Base-by-base conservation (phyloP, 1,140 invertebrate genomes). In the Hypothenemus hampei region DNA sequence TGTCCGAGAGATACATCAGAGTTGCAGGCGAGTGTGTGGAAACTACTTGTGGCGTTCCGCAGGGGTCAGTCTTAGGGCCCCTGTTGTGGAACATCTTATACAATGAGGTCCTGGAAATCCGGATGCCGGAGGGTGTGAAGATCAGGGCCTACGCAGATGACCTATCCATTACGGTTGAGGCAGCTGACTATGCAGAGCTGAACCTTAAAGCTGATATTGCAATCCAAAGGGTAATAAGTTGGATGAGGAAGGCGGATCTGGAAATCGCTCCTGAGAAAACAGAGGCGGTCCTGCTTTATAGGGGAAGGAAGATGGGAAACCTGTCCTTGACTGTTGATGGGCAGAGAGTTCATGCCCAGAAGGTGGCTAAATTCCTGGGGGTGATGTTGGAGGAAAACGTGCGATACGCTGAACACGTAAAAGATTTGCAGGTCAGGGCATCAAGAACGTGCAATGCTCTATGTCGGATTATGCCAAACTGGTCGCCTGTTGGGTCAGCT, bases 351-450 rank as follows among this genome's bases (percentile, higher is more conserved):
- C n/a, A n/a, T n/a, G n/a, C n/a, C 18, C 6, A 39, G 19, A 49
- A 39, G 37, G 39, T 10, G 11, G 47, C 47, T 5, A 54, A 53
- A 31, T 58, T 47, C 24, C 22, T 54, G 4, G 57, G 57, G 4
- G 19, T 58, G 8, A 16, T 6, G 4, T 15, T 58, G 13, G 49
- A 53, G 18, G 26, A 13, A 6, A 53, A 39, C 15, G 11, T 40
- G 22, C 37, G 21, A 5, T 54, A 23, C 7, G 19, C 29, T 8
- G n/a, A 33, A 15, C 49, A 58, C 26, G 20, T 47, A 3, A 37
- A 37, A 23, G 1, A 44, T 10, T 47, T n/a, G 4, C 11, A 16
- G 4, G 23, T 18, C 13, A 53, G 46, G 18, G 56, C 48, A 15
- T 22, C 35, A 7, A 20, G 4, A 8, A 31, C 11, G 16, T 16